Base-by-base conservation (phyloP, 2,888 invertebrate species). In the Synanthedon tipuliformis region DNA sequence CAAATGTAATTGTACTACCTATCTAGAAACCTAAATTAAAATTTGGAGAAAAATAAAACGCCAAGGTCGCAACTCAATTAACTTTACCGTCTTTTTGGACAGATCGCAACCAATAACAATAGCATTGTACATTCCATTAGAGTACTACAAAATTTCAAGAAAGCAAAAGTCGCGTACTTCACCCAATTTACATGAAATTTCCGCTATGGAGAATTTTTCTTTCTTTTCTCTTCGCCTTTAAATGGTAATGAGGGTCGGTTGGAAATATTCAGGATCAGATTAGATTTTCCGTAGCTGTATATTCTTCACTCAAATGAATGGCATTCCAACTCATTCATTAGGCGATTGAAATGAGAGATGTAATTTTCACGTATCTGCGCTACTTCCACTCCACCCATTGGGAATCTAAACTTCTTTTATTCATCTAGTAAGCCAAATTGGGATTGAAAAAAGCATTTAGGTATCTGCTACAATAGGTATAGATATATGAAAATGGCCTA, bases 111-210 rank as follows among this genome's bases (percentile, higher is more conserved):
- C 68, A 65, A 66, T 52, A 53, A 56, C 53, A 57, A 53, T 50
- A 67, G 62, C 62, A 63, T 63, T 55, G 57, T 60, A 50, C 50
- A 51, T 55, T 48, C 52, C 52, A 56, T 57, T 59, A 57, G 56
- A 62, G 62, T 66, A 65, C 64, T 73, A 65, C 61, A 62, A 71
- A 74, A 70, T 73, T 76, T 73, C 66, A 73, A 73, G 74, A 71
- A 75, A 76, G 70, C 72, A 69, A 71, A 65, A 72, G 68, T 65
- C 64, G 62, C 65, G 71, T 75, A 71, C 73, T 76, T 77, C 67
- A 65, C 63, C 68, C 73, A 81, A 84, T 85, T 83, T 82, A 77
- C 81, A 82, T 83, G 76, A 81, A 80, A 80, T 79, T 80, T 81
- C 76, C 73, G 73, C 68, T 69, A 75, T 73, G 75, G 68, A 71